Base-by-base conservation (phyloP, 2,888 invertebrate species). In the Alloplasta piceator region DNA sequence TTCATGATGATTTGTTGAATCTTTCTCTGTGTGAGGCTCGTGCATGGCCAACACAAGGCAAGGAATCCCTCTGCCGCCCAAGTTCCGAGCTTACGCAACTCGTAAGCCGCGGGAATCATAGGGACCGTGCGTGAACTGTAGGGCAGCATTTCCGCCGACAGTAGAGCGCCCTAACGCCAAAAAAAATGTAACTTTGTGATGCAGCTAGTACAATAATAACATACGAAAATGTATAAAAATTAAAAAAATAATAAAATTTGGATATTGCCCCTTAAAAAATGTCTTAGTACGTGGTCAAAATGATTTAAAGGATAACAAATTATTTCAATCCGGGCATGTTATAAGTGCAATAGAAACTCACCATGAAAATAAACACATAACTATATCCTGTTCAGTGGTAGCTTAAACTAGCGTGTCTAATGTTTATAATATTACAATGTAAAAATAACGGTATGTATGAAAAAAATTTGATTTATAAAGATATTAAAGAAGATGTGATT, bases 221-320 rank as follows among this genome's bases (percentile, higher is more conserved):
- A n/a, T 9, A 14, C 38, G 66, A 48, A n/a, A 16, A 12, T 55
- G 7, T 60, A 10, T 38, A 63, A 58, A 64, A 78, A 78, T 73
- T 73, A n/a, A 63, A 73, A 82, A 82, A 76, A 77, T 80, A 58
- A 82, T 77, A 63, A 70, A 61, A 68, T 80, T 39, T 63, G 72
- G 77, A 5, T 79, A 79, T 77, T 58, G 26, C 16, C 78, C 73
- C 10, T 50, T 78, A 55, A 52, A 16, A 41, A 68, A 78, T 78
- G 50, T 66, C 52, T 41, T 26, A n/a, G 14, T 74, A 16, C 75
- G 71, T 9, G 82, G 78, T 50, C 82, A 82, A 71, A 82, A 78
- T 58, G 58, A 68, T 43, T 9, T n/a, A 41, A 82, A 78, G 70
- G 78, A 71, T 2, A 41, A 75, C 71, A 82, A 82, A 75, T 66